A percentile compares a stretch with the other conserved stretches of the same genome.
Evolutionary conservation across 2,888 invertebrate genomes (phyloP).

Genomic region (Scrobipalpa costella): DNA sequence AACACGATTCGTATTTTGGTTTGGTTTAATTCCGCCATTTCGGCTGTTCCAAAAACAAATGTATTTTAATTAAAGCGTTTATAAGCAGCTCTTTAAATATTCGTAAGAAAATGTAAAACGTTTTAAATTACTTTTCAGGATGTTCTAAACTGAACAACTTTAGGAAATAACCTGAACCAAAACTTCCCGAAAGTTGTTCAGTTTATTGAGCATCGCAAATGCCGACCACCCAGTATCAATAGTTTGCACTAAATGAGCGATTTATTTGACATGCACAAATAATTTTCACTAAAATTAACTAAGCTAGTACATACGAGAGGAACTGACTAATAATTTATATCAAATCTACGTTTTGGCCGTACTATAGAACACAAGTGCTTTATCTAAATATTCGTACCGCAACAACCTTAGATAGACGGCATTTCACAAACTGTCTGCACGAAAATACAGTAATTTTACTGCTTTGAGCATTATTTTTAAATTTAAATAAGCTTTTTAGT

Average conservation of each 20-base stretch:
- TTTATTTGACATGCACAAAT: constrained; percentile 31
- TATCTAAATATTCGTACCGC: constrained; percentile 20
- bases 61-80: constrained; percentile 27
- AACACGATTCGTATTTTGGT: constrained; percentile 60
- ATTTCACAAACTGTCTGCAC: constrained; percentile 20
- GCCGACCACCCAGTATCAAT: constrained; percentile 15
- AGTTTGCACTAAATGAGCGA: constrained; percentile 21
- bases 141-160: not conserved
- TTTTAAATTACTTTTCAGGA: not conserved
- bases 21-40: constrained; percentile 43
- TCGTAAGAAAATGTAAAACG: constrained; percentile 1
- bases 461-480: not conserved
- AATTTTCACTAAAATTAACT: constrained; percentile 41
- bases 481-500: not conserved
- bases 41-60: constrained; percentile 47
- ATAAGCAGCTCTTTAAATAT: constrained; percentile 24
- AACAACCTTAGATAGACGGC: not conserved
- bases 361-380: constrained; percentile 47
- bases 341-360: constrained; percentile 50
- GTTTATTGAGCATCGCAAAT: not conserved
- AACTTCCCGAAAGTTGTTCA: constrained; percentile 8
- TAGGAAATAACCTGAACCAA: constrained; percentile 5
- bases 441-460: not conserved
- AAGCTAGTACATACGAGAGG: constrained; percentile 40
- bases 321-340: constrained; percentile 47